phyloP scores from a whole-genome alignment of 2,888 invertebrate species.

The Melieria picta region DNA sequence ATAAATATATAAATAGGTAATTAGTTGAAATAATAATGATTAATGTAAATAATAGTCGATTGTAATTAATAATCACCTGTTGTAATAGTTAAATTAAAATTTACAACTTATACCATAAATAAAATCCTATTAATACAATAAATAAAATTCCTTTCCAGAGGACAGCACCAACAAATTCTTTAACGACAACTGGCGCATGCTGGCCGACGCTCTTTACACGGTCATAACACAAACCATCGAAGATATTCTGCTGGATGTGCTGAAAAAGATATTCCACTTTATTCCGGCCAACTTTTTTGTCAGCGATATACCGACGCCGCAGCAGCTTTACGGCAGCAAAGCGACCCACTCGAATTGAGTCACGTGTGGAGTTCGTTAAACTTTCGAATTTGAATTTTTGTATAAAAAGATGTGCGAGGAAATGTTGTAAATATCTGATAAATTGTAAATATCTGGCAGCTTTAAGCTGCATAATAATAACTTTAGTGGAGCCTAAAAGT shows the following conservation, averaged over 20 bases:
- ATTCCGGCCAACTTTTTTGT: slow-evolving; percentile 78
- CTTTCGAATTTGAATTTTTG: no score
- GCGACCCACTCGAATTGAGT: neutral
- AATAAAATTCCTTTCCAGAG: slow-evolving; percentile 68
- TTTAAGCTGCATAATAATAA: neutral
- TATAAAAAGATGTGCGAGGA: no score
- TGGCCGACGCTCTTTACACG: slow-evolving; percentile 76
- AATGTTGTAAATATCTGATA: neutral
- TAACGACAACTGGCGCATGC: slow-evolving; percentile 79
- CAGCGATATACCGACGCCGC: slow-evolving; percentile 69
- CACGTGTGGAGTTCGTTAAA: no score
- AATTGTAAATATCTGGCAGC: neutral
- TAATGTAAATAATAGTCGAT: no score
- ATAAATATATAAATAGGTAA: neutral
- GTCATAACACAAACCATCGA: slow-evolving; percentile 77
- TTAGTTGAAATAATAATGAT: no score
- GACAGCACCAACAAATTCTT: slow-evolving; percentile 79
- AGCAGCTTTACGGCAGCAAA: slow-evolving; percentile 57
- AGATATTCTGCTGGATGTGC: slow-evolving; percentile 75
- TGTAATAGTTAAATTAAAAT: neutral
- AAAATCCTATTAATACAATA: neutral
- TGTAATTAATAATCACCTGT: no score
- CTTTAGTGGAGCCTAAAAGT: slow-evolving; percentile 12
- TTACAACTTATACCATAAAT: neutral
- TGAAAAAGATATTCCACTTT: slow-evolving; percentile 75